Evolutionary conservation across 2,113 vertebrate species (phyloP).

Genomic region (Pterocles gutturalis): DNA sequence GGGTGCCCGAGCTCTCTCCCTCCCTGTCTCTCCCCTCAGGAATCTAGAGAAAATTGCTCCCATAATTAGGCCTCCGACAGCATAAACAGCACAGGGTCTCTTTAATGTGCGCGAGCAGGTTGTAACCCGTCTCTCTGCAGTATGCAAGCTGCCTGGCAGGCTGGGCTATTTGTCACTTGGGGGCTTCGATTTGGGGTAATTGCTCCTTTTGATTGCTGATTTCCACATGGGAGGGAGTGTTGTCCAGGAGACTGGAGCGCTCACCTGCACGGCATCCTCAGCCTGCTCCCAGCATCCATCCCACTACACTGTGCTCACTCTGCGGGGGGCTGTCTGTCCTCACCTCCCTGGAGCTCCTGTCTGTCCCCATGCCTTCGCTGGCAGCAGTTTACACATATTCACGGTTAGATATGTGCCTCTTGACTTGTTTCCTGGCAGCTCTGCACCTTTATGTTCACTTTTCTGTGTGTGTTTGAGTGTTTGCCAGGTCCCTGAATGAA

Average conservation of each 20-base stretch:
- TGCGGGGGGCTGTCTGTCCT: neutral
- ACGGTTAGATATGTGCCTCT: neutral
- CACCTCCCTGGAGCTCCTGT: neutral
- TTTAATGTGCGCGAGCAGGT: constrained; percentile 57
- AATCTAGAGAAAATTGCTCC: constrained; percentile 51
- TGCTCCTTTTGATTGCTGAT: constrained; percentile 59
- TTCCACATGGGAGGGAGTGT: constrained; percentile 46
- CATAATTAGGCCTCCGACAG: constrained; percentile 34
- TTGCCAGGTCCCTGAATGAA: neutral
- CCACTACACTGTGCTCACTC: neutral
- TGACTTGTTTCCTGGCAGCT: neutral
- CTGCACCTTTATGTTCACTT: neutral
- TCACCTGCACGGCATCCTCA: neutral
- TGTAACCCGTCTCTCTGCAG: constrained; percentile 10
- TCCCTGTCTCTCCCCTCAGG: neutral
- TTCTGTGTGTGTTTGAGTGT: neutral
- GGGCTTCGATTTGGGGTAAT: constrained; percentile 54
- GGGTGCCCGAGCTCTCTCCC: neutral
- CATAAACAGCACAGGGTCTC: constrained; percentile 46
- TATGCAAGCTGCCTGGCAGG: neutral
- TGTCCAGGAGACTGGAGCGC: neutral
- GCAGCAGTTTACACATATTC: neutral
- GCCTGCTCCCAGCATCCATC: neutral
- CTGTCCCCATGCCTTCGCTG: neutral
- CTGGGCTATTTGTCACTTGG: constrained; percentile 54